These are phyloP conservation scores for Melanotus villosus DNA, from an alignment of 2,888 invertebrate species.

Conservation along the genomic window DNA sequence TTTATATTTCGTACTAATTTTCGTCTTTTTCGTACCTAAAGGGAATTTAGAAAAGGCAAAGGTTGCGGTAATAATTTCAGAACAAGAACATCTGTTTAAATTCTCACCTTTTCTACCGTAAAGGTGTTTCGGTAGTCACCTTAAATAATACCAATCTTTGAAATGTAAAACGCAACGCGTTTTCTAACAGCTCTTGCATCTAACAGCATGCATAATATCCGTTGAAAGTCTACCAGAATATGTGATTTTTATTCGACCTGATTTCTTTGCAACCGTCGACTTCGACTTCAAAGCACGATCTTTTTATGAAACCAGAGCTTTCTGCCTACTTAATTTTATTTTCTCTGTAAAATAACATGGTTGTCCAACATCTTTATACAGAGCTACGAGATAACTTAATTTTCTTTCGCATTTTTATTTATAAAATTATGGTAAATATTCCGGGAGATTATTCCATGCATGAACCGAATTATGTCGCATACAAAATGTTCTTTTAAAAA, in stretches of 20 bases:
- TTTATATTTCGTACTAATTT: too few relatives aligned
- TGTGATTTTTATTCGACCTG: constrained; percentile 33
- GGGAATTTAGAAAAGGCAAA: too few relatives aligned
- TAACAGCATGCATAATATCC: constrained; percentile 25
- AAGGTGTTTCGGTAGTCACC: neutral
- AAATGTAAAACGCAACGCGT: neutral
- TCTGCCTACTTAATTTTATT: constrained; percentile 32
- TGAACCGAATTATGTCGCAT: too few relatives aligned
- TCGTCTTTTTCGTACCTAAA: too few relatives aligned
- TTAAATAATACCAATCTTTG: constrained; percentile 1
- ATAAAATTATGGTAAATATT: neutral
- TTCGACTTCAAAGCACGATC: constrained; percentile 26
- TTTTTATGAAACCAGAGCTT: constrained; percentile 23
- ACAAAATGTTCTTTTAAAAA: too few relatives aligned
- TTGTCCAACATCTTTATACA: constrained; percentile 5
- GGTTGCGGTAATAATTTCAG: neutral
- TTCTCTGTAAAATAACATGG: constrained; percentile 21
- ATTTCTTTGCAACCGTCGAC: constrained; percentile 23
- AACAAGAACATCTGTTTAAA: neutral
- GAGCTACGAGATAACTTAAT: neutral
- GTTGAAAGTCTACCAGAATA: constrained; percentile 15
- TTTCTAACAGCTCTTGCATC: constrained; percentile 22
- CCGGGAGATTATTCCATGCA: too few relatives aligned
- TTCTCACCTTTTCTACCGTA: neutral
- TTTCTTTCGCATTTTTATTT: neutral